These are phyloP conservation scores for Megalonaias nervosa DNA, from an alignment of 1,140 invertebrate species.

Conservation along the genomic window DNA sequence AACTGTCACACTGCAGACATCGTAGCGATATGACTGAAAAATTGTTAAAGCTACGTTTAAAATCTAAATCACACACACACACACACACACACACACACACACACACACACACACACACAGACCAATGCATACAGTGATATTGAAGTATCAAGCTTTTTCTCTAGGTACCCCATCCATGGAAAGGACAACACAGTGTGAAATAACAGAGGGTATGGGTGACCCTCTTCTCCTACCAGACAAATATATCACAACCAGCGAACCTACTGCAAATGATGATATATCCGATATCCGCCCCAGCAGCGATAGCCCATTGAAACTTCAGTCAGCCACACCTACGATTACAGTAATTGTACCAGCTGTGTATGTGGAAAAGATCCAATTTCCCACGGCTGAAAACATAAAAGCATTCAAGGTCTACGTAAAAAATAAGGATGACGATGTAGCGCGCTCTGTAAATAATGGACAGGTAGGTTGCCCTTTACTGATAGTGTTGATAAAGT, in stretches of 20 bases:
- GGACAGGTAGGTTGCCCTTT: conserved; percentile 9
- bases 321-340: conserved; percentile 18
- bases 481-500: no score
- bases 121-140: no score
- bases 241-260: conserved; percentile 25
- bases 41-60: no score
- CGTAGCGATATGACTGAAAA: no score
- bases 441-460: conserved; percentile 9
- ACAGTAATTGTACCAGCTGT: conserved; percentile 18
- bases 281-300: conserved; percentile 24
- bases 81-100: no score
- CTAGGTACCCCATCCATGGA: not conserved
- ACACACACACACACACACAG: no score
- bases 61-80: no score
- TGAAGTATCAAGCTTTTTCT: no score
- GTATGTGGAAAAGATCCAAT: conserved; percentile 19
- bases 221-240: conserved; percentile 16
- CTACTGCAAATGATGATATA: conserved; percentile 17
- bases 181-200: conserved; percentile 6
- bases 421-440: conserved; percentile 8
- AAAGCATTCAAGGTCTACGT: conserved; percentile 13
- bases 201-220: conserved; percentile 17
- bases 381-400: conserved; percentile 19
- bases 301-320: conserved; percentile 8
- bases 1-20: no score